Conservation (phyloP, 2,113 vertebrate species). For the Catharus bicknelli region DNA sequence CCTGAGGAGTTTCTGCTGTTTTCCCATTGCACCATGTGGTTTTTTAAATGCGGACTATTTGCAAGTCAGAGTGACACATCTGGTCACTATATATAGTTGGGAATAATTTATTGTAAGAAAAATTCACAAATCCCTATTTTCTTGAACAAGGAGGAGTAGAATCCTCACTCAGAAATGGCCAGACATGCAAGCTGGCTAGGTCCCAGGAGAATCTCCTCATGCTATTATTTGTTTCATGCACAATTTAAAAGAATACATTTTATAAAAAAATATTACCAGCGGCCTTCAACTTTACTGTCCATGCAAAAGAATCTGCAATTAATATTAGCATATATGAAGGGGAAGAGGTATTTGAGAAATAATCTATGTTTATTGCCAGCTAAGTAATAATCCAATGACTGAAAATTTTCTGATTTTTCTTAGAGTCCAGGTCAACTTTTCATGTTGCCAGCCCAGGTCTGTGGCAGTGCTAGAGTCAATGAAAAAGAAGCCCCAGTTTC, state of each 20-base stretch:
- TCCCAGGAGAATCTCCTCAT: not conserved
- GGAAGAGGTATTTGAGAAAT: not conserved
- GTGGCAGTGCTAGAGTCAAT: not conserved
- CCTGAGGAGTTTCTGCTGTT: not conserved
- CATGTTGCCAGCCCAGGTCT: not conserved
- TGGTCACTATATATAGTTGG: not conserved
- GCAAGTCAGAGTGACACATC: not conserved
- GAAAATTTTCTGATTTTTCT: not conserved
- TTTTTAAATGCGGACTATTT: not conserved
- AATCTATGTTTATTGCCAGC: not conserved
- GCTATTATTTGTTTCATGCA: not conserved
- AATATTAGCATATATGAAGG: not conserved
- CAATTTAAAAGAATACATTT: not conserved
- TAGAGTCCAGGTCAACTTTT: not conserved
- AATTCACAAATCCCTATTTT: not conserved
- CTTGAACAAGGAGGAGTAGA: not conserved
- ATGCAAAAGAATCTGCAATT: not conserved
- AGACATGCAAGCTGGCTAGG: not conserved
- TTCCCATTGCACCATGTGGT: accelerated
- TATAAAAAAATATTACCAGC: not conserved
- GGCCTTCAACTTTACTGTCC: not conserved
- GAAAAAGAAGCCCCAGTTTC: not conserved
- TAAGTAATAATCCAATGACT: not conserved
- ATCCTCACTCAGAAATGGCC: not conserved
- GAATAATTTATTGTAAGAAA: not conserved